Base-by-base conservation (phyloP, 2,797 vertebrate genomes). In the Galagoides demidoff region DNA sequence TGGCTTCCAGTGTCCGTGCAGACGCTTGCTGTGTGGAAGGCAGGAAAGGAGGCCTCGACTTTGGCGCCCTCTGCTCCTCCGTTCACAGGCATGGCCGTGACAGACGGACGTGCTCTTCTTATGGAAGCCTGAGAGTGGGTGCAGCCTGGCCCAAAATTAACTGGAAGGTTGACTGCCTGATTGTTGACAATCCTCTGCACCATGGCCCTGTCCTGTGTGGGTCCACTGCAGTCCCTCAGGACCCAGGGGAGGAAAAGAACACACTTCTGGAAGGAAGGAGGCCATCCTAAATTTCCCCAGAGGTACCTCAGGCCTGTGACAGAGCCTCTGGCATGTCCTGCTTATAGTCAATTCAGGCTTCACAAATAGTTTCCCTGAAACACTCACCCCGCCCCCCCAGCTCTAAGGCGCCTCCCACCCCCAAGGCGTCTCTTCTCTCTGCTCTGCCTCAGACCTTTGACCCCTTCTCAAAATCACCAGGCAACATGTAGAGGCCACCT, bases 1-100 rank as follows among this genome's bases (percentile, higher is more conserved):
- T 0, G 19, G 5, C 27, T 17, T 29, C 45, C 2, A 4, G 39
- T 0, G 9, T n/a, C 52, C 52, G 37, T 4, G 0, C 17, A 45
- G 83, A 3, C 0, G 12, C 71, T 29, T 14, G 1, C 8, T 34
- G 1, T 34, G n/a, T 12, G 52, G 34, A n/a, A 71, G 83, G 61
- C n/a, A 19, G 74, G 34, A 19, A 9, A 3, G 19, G 11, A 0
- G 25, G 63, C 0, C 0, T 1, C 1, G 0, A 2, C 7, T 1
- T 1, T 4, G n/a, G 22, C 0, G 43, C 11, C 5, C 3, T 39
- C 57, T 5, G 12, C 43, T 22, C 43, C 31, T 29, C 57, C 1
- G 34, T 43, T n/a, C 2, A 9, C 9, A 0, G 55, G 63, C 29
- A 10, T 0, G 11, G 84, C 5, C 34, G 7, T 14, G 27, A 4